Base-by-base conservation (phyloP, 2,888 invertebrate species). In the Cheilosia vulpina region DNA sequence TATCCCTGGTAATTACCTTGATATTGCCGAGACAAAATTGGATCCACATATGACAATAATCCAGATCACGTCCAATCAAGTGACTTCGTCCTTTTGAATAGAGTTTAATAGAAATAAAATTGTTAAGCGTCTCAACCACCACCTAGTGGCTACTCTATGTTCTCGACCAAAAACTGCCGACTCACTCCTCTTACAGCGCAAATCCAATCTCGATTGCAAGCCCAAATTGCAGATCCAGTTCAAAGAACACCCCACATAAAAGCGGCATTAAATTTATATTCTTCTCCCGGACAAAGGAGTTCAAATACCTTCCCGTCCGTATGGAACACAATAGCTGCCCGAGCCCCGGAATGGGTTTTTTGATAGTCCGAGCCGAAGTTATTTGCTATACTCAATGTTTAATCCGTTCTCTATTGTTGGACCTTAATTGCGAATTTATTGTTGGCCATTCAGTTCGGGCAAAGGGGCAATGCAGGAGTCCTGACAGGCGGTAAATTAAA, bases 401-500 rank as follows among this genome's bases (percentile, higher is more conserved):
- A 77, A 81, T 69, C 76, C 76, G 41, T 66, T 55, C 15, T 62
- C 82, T 72, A 78, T 78, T 82, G 82, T 72, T 62, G 53, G 41
- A 65, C 82, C 78, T 72, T 83, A 83, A 83, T 83, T 83, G 72
- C 72, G 41, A 72, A 62, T 82, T 82, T 82, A 82, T 82, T 78
- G 55, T 78, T 72, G 65, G 82, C 68, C 73, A 55, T 53, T 60
- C 43, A 73, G 66, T 50, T n/a, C 17, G 19, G 21, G 6, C n/a
- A n/a, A 63, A 34, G 41, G 31, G 52, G 72, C 65, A 58, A 31
- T 52, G 21, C 47, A 19, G n/a, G 43, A 60, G 31, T 58, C 66
- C 57, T 60, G 66, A 77, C 58, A 82, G 77, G 77, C 82, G 77
- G 71, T 66, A 77, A 66, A 82, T 82, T 72, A 60, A 82, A 71